Base-by-base conservation (phyloP, 1,140 invertebrate species). In the Heterodera carotae region DNA sequence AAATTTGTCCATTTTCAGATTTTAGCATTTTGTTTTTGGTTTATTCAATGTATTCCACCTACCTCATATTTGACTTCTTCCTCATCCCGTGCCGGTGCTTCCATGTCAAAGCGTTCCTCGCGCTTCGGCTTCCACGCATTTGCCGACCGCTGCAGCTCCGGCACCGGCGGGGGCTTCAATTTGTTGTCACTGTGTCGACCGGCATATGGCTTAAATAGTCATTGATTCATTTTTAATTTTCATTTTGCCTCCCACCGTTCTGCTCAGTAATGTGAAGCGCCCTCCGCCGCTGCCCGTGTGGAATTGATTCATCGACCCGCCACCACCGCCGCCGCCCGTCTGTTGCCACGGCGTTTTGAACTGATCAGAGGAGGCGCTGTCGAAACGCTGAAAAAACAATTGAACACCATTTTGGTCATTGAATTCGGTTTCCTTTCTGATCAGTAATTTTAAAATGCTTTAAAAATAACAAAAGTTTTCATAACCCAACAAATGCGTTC, bases 71-170 rank as follows among this genome's bases (percentile, higher is more conserved):
- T 53, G 29, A 69, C 53, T 39, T 77, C 69, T 2, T 77, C 68
- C 29, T 77, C 76, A 31, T 77, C 53, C 59, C 29, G 25, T 10
- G 39, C 15, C 39, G 72, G 25, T 4, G 72, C 72, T 31, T 74
- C 64, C 22, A 69, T 77, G 53, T 62, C 76, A 34, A 62, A 69
- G 33, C 68, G 66, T 60, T 60, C 76, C 72, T 77, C 76, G 29
- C 69, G 60, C 31, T 68, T 76, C 48, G 76, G 59, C 62, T 73
- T 77, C 76, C 76, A 77, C 34, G 76, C 76, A 31, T 69, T 77
- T 15, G 36, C 43, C 39, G 68, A 68, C 7, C 59, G 18, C 62
- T 60, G 34, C 2, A 59, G 76, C 33, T 69, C 36, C 25, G 48
- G 8, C 33, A 27, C 1, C 68, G 22, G 69, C 39, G 39, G 15